A percentile compares a stretch with the other conserved stretches of the same genome.
These are phyloP conservation scores for Malacoraja senta DNA, from an alignment of 2,797 vertebrate genomes.

Conservation along the genomic window DNA sequence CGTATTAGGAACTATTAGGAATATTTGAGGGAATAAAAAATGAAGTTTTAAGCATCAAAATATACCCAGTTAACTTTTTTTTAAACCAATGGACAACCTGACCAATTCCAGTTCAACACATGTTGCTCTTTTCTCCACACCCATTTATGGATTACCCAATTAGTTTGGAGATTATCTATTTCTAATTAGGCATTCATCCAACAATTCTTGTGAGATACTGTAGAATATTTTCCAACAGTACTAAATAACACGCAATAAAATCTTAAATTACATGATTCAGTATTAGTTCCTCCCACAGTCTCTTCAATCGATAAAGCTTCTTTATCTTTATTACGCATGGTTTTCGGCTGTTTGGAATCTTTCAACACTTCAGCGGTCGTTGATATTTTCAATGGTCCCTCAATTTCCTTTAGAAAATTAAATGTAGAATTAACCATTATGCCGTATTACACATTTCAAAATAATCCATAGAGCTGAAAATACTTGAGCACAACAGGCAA, in stretches of 20 bases:
- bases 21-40: neutral
- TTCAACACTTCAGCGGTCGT: conserved; percentile 69
- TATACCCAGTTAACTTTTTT: neutral
- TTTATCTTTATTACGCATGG: conserved; percentile 49
- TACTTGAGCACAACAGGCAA: neutral
- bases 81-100: neutral
- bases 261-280: neutral
- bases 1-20: neutral
- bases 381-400: conserved; percentile 66
- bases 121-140: neutral
- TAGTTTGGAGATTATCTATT: neutral
- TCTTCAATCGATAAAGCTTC: conserved; percentile 49
- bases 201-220: neutral
- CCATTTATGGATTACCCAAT: neutral
- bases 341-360: conserved; percentile 59
- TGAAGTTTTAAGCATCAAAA: neutral
- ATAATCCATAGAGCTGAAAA: neutral
- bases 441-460: neutral
- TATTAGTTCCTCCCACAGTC: conserved; percentile 47
- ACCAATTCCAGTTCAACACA: neutral
- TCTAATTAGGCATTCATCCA: neutral
- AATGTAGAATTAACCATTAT: neutral
- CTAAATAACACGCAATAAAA: neutral
- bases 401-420: conserved; percentile 50
- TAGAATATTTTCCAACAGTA: neutral